A percentile compares a stretch with the other conserved stretches of the same genome.
Evolutionary conservation across 2,797 vertebrate genomes (phyloP).

Genomic region (Acipenser transmontanus): DNA sequence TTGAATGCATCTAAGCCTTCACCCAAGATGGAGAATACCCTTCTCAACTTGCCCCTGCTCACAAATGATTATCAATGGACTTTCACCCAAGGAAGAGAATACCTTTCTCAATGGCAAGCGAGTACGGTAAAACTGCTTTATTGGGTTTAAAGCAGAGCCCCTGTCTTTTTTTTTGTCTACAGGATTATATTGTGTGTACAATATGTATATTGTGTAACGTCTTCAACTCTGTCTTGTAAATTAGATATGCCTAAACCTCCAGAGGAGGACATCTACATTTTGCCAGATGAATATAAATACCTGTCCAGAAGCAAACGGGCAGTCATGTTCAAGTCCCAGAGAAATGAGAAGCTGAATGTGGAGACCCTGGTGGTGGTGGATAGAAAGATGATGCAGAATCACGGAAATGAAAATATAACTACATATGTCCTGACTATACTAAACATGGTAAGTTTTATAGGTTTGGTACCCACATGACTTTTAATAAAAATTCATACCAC

Average conservation of each 20-base stretch:
- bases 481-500: neutral
- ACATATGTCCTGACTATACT: constrained; percentile 84
- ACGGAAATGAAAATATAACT: constrained; percentile 81
- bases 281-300: constrained; percentile 71
- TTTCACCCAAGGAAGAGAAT: too few species aligned
- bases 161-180: too few species aligned
- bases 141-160: too few species aligned
- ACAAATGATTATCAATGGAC: too few species aligned
- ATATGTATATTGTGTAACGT: too few species aligned
- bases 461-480: neutral
- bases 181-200: too few species aligned
- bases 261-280: constrained; percentile 53
- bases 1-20: too few species aligned
- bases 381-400: constrained; percentile 77
- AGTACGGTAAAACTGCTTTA: too few species aligned
- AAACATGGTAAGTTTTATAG: constrained; percentile 70
- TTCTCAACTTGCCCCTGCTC: too few species aligned
- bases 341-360: constrained; percentile 66
- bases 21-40: too few species aligned
- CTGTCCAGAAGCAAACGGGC: constrained; percentile 58
- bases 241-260: constrained; percentile 80
- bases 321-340: constrained; percentile 45
- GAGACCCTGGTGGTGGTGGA: constrained; percentile 87
- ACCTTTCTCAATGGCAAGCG: too few species aligned
- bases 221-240: constrained; percentile 13